These are phyloP conservation scores for Salvelinus alpinus DNA, from an alignment of 2,113 vertebrate species.

Conservation along the genomic window DNA sequence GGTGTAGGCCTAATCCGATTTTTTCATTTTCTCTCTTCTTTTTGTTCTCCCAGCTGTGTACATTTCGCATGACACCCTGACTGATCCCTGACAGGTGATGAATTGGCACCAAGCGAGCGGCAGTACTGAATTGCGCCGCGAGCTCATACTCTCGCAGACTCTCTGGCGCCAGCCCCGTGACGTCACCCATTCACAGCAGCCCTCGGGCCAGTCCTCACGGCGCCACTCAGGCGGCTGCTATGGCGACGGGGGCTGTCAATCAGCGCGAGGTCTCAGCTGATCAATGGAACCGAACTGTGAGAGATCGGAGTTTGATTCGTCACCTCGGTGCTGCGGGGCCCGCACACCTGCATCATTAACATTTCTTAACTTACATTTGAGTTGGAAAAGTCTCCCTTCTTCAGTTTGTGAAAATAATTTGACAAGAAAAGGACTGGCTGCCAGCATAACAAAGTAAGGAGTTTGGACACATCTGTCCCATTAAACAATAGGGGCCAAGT, in stretches of 20 bases:
- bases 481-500: neutral
- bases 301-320: constrained; percentile 57
- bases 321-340: constrained; percentile 66
- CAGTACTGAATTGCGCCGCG: constrained; percentile 63
- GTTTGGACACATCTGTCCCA: neutral
- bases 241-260: constrained; percentile 83
- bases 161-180: constrained; percentile 91
- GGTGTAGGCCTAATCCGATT: constrained; percentile 63
- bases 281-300: constrained; percentile 59
- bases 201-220: constrained; percentile 83
- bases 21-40: constrained; percentile 67
- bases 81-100: constrained; percentile 84
- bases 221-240: constrained; percentile 93
- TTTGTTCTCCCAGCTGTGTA: constrained; percentile 81
- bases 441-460: neutral
- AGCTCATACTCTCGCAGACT: constrained; percentile 78
- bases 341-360: constrained; percentile 75
- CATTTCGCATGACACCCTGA: constrained; percentile 75
- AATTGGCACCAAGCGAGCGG: constrained; percentile 75
- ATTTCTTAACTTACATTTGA: constrained; percentile 63
- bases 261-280: constrained; percentile 78
- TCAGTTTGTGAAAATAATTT: constrained; percentile 29
- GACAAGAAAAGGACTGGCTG: constrained; percentile 8
- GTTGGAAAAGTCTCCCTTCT: constrained; percentile 33
- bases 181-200: constrained; percentile 88